phyloP scores from a whole-genome alignment of 2,888 invertebrate species.

The Serrognathus titanus region DNA sequence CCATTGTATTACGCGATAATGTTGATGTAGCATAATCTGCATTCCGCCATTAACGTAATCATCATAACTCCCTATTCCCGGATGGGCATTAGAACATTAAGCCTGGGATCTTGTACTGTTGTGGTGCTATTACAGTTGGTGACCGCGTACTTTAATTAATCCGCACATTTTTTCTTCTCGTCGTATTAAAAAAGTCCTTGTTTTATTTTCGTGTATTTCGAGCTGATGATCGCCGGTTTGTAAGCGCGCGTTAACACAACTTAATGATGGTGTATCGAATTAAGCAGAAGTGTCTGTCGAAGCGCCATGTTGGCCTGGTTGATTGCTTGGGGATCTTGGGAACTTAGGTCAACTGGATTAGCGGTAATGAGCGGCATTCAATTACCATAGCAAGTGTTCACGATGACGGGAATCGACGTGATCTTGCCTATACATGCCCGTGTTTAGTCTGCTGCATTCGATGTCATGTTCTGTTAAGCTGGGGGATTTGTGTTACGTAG shows the following conservation, averaged over 20 bases:
- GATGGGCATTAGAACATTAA: conserved; percentile 35
- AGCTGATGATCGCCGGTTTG: neutral
- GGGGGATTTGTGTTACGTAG: conserved; percentile 18
- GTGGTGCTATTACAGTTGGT: neutral
- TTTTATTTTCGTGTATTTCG: neutral
- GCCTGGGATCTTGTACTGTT: conserved; percentile 12
- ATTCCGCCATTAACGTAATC: conserved; percentile 37
- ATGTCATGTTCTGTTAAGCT: conserved; percentile 21
- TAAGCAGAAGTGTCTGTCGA: conserved; percentile 21
- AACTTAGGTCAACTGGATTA: conserved; percentile 33
- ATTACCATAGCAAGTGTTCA: conserved; percentile 32
- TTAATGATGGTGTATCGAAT: neutral
- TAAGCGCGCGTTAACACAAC: neutral
- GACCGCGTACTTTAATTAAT: neutral
- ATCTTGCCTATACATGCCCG: conserved; percentile 24
- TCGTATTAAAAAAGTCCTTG: too few species aligned
- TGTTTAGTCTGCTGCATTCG: conserved; percentile 16
- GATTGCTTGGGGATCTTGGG: conserved; percentile 32
- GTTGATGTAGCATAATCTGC: conserved; percentile 24
- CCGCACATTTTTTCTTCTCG: too few species aligned
- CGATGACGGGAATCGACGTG: conserved; percentile 28
- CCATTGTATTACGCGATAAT: conserved; percentile 7
- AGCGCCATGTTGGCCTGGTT: conserved; percentile 25
- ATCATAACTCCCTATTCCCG: conserved; percentile 38
- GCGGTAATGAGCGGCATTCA: conserved; percentile 34